A percentile compares a stretch with the other conserved stretches of the same genome.
Evolutionary conservation across 2,113 vertebrate genomes (phyloP).

Genomic region (Pogonocichla stellata): DNA sequence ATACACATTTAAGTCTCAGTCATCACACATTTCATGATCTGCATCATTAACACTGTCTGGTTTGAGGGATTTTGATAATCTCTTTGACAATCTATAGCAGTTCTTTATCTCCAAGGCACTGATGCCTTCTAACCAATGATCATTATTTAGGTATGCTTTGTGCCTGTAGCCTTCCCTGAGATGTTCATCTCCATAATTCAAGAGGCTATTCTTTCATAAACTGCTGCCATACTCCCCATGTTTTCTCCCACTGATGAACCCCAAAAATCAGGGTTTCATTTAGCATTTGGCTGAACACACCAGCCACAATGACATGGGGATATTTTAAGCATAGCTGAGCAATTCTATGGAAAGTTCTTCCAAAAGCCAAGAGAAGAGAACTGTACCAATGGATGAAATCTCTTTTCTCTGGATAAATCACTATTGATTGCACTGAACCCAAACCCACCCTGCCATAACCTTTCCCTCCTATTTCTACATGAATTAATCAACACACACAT

Average conservation of each 20-base stretch:
- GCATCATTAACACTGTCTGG: conserved; percentile 23
- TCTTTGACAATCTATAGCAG: neutral
- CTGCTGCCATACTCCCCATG: neutral
- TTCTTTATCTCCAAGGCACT: conserved; percentile 1
- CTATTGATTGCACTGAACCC: neutral
- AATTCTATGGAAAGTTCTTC: neutral
- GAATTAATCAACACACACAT: neutral
- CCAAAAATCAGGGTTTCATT: neutral
- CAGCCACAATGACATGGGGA: neutral
- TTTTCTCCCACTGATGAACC: neutral
- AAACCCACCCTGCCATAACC: neutral
- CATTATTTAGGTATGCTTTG: neutral
- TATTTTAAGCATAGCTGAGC: neutral
- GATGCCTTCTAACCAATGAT: conserved; percentile 6
- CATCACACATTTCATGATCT: conserved; percentile 12
- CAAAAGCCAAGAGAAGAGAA: neutral
- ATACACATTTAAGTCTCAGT: conserved; percentile 16
- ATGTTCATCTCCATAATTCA: neutral
- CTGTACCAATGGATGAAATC: neutral
- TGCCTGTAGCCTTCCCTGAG: neutral
- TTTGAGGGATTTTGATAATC: conserved; percentile 42
- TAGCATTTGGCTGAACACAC: neutral
- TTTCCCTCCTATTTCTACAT: neutral
- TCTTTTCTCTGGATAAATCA: neutral
- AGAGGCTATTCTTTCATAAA: neutral